These are phyloP conservation scores for Coracias cyanogaster DNA, from an alignment of 2,797 vertebrate species.

Conservation along the genomic window DNA sequence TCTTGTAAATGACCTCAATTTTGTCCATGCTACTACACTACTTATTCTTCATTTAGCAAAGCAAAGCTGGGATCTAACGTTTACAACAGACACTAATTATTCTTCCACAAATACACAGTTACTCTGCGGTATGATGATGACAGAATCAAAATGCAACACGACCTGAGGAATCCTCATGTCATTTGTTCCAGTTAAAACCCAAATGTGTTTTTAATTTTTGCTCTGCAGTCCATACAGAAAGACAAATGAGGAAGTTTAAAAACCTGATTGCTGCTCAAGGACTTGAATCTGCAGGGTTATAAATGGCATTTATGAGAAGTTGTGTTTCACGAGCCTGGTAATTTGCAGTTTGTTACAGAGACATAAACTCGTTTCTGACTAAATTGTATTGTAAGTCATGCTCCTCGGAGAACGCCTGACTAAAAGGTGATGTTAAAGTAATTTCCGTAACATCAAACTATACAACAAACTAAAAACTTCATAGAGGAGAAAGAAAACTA, in stretches of 20 bases:
- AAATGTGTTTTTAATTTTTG: constrained; percentile 5
- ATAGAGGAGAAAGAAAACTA: constrained; percentile 12
- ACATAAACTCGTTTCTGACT: constrained; percentile 54
- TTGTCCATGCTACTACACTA: neutral
- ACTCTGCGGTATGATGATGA: neutral
- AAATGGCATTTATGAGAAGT: constrained; percentile 55
- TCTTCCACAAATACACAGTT: neutral
- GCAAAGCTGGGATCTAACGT: neutral
- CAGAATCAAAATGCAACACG: neutral
- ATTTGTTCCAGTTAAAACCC: neutral
- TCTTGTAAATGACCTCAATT: neutral
- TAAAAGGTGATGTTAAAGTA: constrained; percentile 61
- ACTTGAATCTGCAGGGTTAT: constrained; percentile 10
- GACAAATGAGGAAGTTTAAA: neutral
- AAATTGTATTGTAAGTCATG: constrained; percentile 49
- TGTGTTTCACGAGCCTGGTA: constrained; percentile 19
- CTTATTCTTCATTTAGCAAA: neutral
- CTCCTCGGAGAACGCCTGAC: constrained; percentile 23
- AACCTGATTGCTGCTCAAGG: constrained; percentile 24
- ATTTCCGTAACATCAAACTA: constrained; percentile 67
- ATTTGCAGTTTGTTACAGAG: constrained; percentile 69
- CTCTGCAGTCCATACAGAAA: neutral
- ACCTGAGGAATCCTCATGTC: neutral
- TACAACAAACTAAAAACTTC: constrained; percentile 52
- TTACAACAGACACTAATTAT: neutral